A percentile compares a stretch with the other conserved stretches of the same genome.
Conservation (phyloP, 2,888 invertebrate genomes). For the Ypsolopha scabrella region DNA sequence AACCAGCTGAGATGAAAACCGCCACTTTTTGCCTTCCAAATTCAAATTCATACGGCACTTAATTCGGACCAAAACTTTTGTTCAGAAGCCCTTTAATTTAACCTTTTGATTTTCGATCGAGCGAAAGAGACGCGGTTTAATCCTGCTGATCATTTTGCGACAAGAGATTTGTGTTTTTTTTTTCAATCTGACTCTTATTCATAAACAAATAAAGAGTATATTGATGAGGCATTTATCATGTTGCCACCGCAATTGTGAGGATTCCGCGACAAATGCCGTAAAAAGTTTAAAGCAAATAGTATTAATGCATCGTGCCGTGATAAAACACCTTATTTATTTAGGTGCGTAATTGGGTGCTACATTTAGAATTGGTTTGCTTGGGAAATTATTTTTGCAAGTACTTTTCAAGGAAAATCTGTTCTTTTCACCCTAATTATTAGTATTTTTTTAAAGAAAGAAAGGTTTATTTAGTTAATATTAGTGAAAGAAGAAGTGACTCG, state of each 20-base stretch:
- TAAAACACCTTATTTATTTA: slow-evolving; percentile 33
- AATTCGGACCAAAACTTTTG: slow-evolving; percentile 10
- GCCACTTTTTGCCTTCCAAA: slow-evolving; percentile 18
- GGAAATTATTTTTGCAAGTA: not conserved
- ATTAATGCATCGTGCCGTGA: not conserved
- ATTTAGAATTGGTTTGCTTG: not conserved
- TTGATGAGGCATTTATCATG: not conserved
- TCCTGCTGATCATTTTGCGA: slow-evolving; percentile 44
- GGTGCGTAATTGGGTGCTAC: slow-evolving; percentile 23
- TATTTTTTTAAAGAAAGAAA: too few species aligned
- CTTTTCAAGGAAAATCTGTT: not conserved
- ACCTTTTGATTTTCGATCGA: slow-evolving; percentile 45
- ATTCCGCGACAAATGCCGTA: slow-evolving; percentile 13
- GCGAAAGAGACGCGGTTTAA: slow-evolving; percentile 48
- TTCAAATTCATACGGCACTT: slow-evolving; percentile 19
- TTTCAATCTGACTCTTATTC: not conserved
- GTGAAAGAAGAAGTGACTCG: too few species aligned
- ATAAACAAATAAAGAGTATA: not conserved
- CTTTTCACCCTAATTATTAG: too few species aligned
- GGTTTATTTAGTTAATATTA: too few species aligned
- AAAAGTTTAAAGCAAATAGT: not conserved
- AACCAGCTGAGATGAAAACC: not conserved
- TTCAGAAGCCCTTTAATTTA: slow-evolving; percentile 23
- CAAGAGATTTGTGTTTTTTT: not conserved
- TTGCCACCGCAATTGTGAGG: slow-evolving; percentile 17